Conservation (phyloP, 2,888 invertebrate species). For the Ischnus inquisitorius region DNA sequence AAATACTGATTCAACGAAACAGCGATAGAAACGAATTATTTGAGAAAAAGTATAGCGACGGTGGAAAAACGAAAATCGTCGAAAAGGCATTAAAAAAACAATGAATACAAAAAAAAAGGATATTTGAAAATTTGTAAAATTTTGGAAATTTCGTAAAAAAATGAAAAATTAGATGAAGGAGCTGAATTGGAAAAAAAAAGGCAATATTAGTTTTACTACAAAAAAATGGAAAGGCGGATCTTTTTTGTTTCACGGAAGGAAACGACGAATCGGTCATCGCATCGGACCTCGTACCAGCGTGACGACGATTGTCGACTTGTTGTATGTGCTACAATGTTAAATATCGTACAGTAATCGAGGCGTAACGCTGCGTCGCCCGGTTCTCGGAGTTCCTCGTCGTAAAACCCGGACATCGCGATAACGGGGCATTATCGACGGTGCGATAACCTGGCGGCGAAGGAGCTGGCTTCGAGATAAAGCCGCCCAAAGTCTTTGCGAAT, state of each 20-base stretch:
- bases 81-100: too few relatives aligned
- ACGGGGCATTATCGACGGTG: conserved; percentile 50
- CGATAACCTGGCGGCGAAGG: conserved; percentile 57
- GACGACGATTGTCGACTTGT: conserved; percentile 5
- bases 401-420: conserved; percentile 43
- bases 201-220: not conserved
- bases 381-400: conserved; percentile 21
- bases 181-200: not conserved
- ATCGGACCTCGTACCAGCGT: conserved; percentile 10
- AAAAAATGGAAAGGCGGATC: not conserved
- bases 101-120: too few relatives aligned
- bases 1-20: too few relatives aligned
- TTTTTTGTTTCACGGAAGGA: not conserved
- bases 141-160: not conserved
- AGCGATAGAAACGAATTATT: too few relatives aligned
- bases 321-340: conserved; percentile 7
- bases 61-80: too few relatives aligned
- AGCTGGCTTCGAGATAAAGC: not conserved
- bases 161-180: not conserved
- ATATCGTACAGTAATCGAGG: not conserved
- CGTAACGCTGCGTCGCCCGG: not conserved
- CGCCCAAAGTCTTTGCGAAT: not conserved
- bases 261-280: not conserved
- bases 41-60: too few relatives aligned
- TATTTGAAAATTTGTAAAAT: not conserved